Percentiles rank a stretch among this genome's conserved stretches.
These are phyloP conservation scores for Onthophagus sagittarius DNA, from an alignment of 2,888 invertebrate species.

Conservation along the genomic window DNA sequence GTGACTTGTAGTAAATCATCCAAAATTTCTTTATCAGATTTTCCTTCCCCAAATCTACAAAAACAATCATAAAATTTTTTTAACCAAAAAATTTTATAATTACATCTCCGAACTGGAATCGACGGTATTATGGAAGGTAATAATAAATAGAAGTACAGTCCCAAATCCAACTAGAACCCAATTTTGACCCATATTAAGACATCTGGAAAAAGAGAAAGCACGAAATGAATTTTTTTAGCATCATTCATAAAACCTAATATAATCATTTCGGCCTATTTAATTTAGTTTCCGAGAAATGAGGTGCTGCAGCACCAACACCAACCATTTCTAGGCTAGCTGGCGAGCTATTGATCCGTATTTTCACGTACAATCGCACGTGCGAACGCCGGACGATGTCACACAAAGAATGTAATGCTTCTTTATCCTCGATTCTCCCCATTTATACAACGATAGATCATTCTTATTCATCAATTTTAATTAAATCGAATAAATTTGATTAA, in stretches of 20 bases:
- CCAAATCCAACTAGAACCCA: constrained; percentile 74
- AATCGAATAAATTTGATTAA: not conserved
- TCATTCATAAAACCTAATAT: not conserved
- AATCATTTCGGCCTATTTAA: not conserved
- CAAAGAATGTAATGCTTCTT: not conserved
- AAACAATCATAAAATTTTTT: not conserved
- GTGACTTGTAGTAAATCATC: constrained; percentile 83
- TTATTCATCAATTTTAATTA: not conserved
- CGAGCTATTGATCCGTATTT: not conserved
- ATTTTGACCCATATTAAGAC: constrained; percentile 89
- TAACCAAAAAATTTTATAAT: constrained; percentile 9
- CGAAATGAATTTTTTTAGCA: no score
- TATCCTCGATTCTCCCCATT: not conserved
- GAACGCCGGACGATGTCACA: not conserved
- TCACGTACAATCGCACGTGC: not conserved
- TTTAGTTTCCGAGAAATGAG: not conserved
- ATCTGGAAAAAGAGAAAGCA: constrained; percentile 64
- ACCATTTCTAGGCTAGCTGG: no score
- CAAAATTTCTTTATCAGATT: constrained; percentile 89
- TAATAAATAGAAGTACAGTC: constrained; percentile 54
- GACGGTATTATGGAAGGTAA: constrained; percentile 46
- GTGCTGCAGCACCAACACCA: not conserved
- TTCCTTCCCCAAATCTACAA: constrained; percentile 84
- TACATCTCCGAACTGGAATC: constrained; percentile 26
- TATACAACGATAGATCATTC: not conserved